Base-by-base conservation (phyloP, 2,113 vertebrate species). In the Sinocyclocheilus maitianheensis region DNA sequence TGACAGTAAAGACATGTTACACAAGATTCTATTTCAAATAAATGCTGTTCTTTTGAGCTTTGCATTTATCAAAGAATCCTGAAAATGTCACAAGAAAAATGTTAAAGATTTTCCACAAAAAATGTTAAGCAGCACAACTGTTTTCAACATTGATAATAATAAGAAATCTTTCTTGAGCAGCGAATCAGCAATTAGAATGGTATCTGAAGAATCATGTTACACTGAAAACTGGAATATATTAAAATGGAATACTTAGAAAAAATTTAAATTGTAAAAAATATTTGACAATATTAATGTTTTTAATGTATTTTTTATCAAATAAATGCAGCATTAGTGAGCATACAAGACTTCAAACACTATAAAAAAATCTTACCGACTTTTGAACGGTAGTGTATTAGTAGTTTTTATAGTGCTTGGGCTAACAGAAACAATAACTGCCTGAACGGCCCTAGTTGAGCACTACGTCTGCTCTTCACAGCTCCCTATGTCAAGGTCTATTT, bases 401-500 rank as follows among this genome's bases (percentile, higher is more conserved):
- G 62, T 65, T 65, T 30, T 30, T 30, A 26, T 14, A 65, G 63
- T 30, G 24, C 26, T 26, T 67, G 2, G 43, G 11, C 43, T 46
- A 30, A 67, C 26, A 30, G 63, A 30, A 65, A 30, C 43, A 43
- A 3, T 55, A 58, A 34, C 14, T 58, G 26, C 13, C 22, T 83
- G 22, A 51, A 48, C 62, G 3, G 5, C 2, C 10, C 46, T 30
- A 48, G 69, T 7, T 69, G 43, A 69, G 6, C 12, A 77, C 11
- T 34, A 37, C 43, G 14, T 77, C 72, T 22, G 77, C 74, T 60
- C 92, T 88, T 88, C 92, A 77, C 92, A 99, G 98, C 98, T 93
- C 98, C 98, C 0, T 99, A 99, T 34, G 98, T 99, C 87, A 99
- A 99, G 94, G 98, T 99, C 7, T 99, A 99, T 90, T 94, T 99